Evolutionary conservation across 2,888 invertebrate species (phyloP), one percentile per base, ranked within the genome.

Genomic region (Drosophila longiperda): DNA sequence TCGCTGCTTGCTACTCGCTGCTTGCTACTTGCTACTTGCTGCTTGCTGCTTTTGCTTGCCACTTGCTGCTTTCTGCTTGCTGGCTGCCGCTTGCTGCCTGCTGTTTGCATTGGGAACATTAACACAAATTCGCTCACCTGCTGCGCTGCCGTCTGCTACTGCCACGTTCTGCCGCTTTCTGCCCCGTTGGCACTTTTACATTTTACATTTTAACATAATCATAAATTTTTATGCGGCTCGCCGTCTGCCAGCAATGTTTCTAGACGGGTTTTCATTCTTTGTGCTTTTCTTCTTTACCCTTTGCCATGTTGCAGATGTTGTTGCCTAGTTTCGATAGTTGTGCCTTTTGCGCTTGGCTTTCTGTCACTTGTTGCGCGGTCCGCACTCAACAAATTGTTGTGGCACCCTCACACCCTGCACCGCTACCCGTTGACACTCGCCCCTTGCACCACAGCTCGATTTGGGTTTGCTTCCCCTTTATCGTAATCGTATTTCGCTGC

Each of bases 131-230:
- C 66, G 78, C 66, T 87, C 89, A 89, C 85, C 87, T 87, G 89
- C 83, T 86, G 76, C 48, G 80, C 63, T 55, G 55, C 58, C 5
- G 32, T 23, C 62, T 53, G 61, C 59, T 3, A 20, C 34, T 36
- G 34, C 34, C 34, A 36, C 29, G 29, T 29, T 29, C 49, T 49
- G 33, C 26, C 52, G 52, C 55, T 17, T 45, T 63, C 55, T 63
- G 70, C 66, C 52, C 73, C 68, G 63, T 75, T 83, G 84, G 85
- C 87, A 83, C 85, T 89, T 87, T 87, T 85, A 85, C 87, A 87
- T 89, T 87, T 87, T 83, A 89, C 87, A 87, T 89, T 87, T 87
- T 83, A 89, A 89, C 87, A 87, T 87, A 89, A 87, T 87, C 89
- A 87, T 89, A 87, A 87, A 87, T 89, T 87, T 89, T 89, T 89